These are phyloP conservation scores for Mycalesis mineus DNA, from an alignment of 2,888 invertebrate genomes.

Conservation along the genomic window DNA sequence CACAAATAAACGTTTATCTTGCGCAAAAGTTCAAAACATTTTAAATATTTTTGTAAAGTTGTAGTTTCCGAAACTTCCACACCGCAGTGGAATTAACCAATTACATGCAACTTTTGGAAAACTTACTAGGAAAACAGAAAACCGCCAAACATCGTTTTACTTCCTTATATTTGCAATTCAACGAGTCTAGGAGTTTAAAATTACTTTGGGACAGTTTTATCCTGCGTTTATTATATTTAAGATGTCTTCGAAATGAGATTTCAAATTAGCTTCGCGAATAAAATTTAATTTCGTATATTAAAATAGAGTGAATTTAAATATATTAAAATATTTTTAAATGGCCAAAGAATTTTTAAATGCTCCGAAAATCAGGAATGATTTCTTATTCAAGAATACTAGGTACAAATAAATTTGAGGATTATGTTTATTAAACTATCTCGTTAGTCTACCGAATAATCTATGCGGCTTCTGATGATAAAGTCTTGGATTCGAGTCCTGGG, in stretches of 20 bases:
- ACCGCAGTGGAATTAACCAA: constrained; percentile 43
- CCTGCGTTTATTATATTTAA: constrained; percentile 31
- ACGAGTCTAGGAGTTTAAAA: constrained; percentile 54
- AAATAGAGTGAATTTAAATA: constrained; percentile 4
- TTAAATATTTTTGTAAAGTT: background rate
- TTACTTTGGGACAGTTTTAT: constrained; percentile 39
- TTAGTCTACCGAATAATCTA: too few relatives aligned
- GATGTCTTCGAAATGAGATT: constrained; percentile 28
- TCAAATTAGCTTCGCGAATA: constrained; percentile 23
- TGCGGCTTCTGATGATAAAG: too few relatives aligned
- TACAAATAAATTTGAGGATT: too few relatives aligned
- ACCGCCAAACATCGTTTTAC: constrained; percentile 59
- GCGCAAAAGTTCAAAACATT: background rate
- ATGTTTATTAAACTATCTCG: too few relatives aligned
- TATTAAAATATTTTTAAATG: constrained; percentile 1
- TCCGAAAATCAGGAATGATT: background rate
- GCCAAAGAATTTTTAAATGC: background rate
- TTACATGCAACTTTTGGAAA: constrained; percentile 63
- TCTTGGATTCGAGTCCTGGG: too few relatives aligned
- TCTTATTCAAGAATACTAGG: background rate
- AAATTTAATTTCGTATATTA: constrained; percentile 12
- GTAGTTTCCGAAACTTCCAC: constrained; percentile 14
- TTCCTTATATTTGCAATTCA: constrained; percentile 63
- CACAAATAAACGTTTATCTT: background rate
- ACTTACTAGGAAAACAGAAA: constrained; percentile 60